Conservation (phyloP, 2,888 invertebrate genomes). For the Aspidiotus rigidus region DNA sequence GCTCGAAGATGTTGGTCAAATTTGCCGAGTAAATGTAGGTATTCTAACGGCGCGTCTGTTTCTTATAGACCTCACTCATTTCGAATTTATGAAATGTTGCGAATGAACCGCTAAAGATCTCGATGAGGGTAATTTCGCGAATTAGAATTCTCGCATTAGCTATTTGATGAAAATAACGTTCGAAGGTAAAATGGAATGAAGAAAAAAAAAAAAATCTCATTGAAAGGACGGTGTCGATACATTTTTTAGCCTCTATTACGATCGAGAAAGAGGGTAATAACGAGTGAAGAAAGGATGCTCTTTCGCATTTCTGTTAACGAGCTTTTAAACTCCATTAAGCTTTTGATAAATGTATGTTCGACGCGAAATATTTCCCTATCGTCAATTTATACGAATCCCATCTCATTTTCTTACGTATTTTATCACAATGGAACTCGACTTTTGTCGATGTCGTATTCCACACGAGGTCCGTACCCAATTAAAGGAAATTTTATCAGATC, state of each 20-base stretch:
- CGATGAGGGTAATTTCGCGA: slow-evolving; percentile 21
- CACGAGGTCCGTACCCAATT: no score
- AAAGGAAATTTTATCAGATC: no score
- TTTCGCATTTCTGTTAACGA: slow-evolving; percentile 26
- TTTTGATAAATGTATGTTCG: slow-evolving; percentile 23
- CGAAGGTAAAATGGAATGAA: slow-evolving; percentile 16
- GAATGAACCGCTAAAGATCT: no score
- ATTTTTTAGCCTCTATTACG: no score
- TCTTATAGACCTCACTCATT: no score
- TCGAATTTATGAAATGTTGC: no score
- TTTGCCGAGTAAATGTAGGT: no score
- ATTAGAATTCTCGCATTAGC: slow-evolving; percentile 20
- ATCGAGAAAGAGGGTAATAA: slow-evolving; percentile 6
- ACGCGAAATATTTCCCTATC: slow-evolving; percentile 22
- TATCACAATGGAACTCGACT: not conserved
- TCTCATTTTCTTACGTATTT: slow-evolving; percentile 6
- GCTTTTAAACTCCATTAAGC: slow-evolving; percentile 30
- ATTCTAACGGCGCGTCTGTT: no score
- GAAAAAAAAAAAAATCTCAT: slow-evolving; percentile 22
- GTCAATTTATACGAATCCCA: slow-evolving; percentile 24
- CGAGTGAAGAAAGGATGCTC: slow-evolving; percentile 24
- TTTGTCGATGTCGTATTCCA: not conserved
- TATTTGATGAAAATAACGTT: slow-evolving; percentile 11
- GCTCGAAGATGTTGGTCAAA: no score
- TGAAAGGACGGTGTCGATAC: slow-evolving; percentile 8